Percentiles rank a stretch among this genome's conserved stretches.
Conservation (phyloP, 2,888 invertebrate genomes). For the Apotomis betuletana region DNA sequence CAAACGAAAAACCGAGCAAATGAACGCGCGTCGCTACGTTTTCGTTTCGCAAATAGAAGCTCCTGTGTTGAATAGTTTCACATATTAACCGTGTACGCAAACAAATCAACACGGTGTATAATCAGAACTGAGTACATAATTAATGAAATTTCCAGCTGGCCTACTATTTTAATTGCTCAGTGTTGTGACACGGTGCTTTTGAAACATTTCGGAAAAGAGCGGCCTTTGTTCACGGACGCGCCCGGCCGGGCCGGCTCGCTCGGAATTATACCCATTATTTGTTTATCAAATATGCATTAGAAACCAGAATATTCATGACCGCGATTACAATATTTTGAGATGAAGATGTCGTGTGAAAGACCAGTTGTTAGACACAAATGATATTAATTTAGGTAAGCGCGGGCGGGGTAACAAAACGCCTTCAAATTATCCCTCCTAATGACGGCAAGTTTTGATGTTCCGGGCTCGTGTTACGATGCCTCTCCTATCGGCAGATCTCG, state of each 20-base stretch:
- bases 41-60: slow-evolving; percentile 40
- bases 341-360: slow-evolving; percentile 81
- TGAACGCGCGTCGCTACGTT: slow-evolving; percentile 17
- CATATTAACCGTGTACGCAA: slow-evolving; percentile 63
- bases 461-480: slow-evolving; percentile 61
- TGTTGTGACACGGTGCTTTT: slow-evolving; percentile 79
- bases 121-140: slow-evolving; percentile 74
- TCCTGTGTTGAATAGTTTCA: slow-evolving; percentile 49
- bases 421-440: slow-evolving; percentile 68
- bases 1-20: slow-evolving; percentile 7
- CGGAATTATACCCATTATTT: slow-evolving; percentile 69
- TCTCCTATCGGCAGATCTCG: slow-evolving; percentile 63
- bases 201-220: slow-evolving; percentile 78
- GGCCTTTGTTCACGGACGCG: slow-evolving; percentile 76
- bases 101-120: slow-evolving; percentile 73
- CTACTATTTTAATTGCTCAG: slow-evolving; percentile 80
- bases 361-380: slow-evolving; percentile 69
- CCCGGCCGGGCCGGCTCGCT: slow-evolving; percentile 63
- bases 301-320: slow-evolving; percentile 62
- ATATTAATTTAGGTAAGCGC: slow-evolving; percentile 74
- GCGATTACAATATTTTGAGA: slow-evolving; percentile 64
- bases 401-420: slow-evolving; percentile 66
- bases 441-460: slow-evolving; percentile 65
- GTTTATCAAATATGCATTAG: slow-evolving; percentile 81
- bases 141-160: slow-evolving; percentile 81